A percentile compares a stretch with the other conserved stretches of the same genome.
Evolutionary conservation across 2,888 invertebrate genomes (phyloP).

Genomic region (Malthinus flaveolus): DNA sequence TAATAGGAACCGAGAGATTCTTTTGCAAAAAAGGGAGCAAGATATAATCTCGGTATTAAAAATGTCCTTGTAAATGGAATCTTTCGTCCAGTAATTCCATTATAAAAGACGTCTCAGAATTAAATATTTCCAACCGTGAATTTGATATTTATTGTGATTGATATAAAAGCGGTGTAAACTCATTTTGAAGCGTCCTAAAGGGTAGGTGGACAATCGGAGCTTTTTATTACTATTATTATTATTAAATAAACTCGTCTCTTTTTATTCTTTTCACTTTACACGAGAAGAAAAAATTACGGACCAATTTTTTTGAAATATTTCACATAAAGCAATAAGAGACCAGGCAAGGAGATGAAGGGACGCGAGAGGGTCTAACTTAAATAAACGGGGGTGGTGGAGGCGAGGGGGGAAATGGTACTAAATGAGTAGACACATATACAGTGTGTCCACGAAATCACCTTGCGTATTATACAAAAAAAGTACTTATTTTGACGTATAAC

Average conservation of each 20-base stretch:
- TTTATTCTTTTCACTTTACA: conserved; percentile 9
- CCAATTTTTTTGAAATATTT: too few relatives aligned
- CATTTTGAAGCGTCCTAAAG: conserved; percentile 31
- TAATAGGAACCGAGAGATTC: conserved; percentile 13
- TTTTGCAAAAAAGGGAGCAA: conserved; percentile 28
- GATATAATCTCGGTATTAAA: conserved; percentile 39
- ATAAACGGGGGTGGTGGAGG: too few relatives aligned
- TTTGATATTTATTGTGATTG: conserved; percentile 34
- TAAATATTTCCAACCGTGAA: conserved; percentile 32
- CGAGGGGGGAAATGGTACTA: too few relatives aligned
- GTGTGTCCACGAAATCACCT: too few relatives aligned
- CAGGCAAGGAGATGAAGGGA: too few relatives aligned
- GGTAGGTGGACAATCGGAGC: conserved; percentile 38
- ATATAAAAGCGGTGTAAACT: conserved; percentile 33
- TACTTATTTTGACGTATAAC: too few relatives aligned
- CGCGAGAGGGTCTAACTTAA: too few relatives aligned
- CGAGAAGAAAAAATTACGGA: too few relatives aligned
- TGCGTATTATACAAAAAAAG: too few relatives aligned
- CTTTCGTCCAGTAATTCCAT: conserved; percentile 36
- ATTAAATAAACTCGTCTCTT: conserved; percentile 31
- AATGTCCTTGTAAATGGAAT: conserved; percentile 30
- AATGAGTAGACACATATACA: too few relatives aligned
- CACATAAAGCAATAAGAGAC: too few relatives aligned
- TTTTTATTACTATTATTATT: conserved; percentile 29
- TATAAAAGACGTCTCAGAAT: conserved; percentile 32